Base-by-base conservation (phyloP, 2,797 vertebrate genomes). In the Anisognathus igniventris region DNA sequence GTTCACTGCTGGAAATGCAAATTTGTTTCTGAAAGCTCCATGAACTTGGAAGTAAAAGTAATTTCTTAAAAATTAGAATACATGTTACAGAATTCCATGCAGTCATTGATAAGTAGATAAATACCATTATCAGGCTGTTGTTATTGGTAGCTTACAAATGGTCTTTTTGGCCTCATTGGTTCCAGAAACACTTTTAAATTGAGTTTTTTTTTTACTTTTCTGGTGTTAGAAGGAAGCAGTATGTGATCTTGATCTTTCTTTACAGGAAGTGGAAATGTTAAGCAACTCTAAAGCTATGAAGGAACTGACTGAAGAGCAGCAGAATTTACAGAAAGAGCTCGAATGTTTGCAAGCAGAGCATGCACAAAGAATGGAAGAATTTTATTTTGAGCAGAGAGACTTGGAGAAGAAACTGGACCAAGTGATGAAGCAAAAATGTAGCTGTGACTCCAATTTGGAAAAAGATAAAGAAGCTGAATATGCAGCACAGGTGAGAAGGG, bases 381-480 rank as follows among this genome's bases (percentile, higher is more conserved):
- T 99, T 92, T 98, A 98, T 94, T 98, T 99, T 97, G 99, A 99
- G 86, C 99, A 99, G 97, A 98, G 98, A 94, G 98, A 99, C 95
- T 97, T 99, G 96, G 99, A 99, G 98, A 98, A 98, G 90, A 98
- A 99, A 91, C 97, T 99, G 97, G 99, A 99, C 95, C 99, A 99
- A 96, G 98, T 99, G 86, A 98, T 99, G 96, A 99, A 99, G 96
- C 99, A 99, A 87, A 98, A 98, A 86, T 99, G 99, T 85, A 98
- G 98, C 90, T 99, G 99, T 61, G 98, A 99, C 95, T 98, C 98
- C 24, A 98, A 98, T 91, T 51, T 98, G 68, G 99, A 98, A 66
- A 98, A 98, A 94, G 98, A 99, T 93, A 99, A 99, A 96, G 99
- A 99, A 97, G 98, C 98, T 51, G 99, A 99, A 96, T 99, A 99